Conservation (phyloP, 2,888 invertebrate species). For the Cosmia trapezina region DNA sequence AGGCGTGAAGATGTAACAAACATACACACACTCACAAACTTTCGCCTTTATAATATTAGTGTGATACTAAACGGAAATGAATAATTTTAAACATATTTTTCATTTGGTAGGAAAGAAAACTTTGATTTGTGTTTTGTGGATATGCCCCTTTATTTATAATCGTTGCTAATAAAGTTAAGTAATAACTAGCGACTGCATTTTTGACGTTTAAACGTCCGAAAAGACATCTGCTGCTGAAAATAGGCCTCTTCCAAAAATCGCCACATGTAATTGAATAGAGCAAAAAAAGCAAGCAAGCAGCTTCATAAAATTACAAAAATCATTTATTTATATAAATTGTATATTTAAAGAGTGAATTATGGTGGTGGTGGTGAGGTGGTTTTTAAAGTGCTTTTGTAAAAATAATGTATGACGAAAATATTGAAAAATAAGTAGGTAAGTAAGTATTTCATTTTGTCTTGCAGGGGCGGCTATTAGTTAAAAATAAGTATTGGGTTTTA, state of each 20-base stretch:
- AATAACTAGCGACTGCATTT: not conserved
- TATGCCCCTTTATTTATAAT: not conserved
- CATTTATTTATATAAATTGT: too few species aligned
- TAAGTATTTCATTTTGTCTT: not conserved
- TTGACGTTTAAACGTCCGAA: not conserved
- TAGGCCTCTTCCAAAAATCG: too few species aligned
- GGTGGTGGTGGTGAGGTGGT: too few species aligned
- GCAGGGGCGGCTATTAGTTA: not conserved
- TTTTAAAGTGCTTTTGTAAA: too few species aligned
- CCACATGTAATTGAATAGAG: not conserved
- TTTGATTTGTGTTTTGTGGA: not conserved
- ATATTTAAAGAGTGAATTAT: too few species aligned
- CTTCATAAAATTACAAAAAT: too few species aligned
- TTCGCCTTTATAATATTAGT: too few species aligned
- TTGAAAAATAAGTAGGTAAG: not conserved
- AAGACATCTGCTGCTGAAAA: not conserved
- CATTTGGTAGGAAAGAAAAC: not conserved
- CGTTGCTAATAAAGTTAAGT: not conserved
- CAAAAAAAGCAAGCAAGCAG: too few species aligned
- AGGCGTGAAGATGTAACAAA: too few species aligned
- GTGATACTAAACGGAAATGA: not conserved
- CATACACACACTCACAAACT: too few species aligned
- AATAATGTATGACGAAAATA: not conserved
- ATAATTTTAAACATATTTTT: not conserved
- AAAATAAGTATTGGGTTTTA: conserved; percentile 26